phyloP scores from a whole-genome alignment of 1,140 invertebrate genomes.

The Cheumatopsyche charites region DNA sequence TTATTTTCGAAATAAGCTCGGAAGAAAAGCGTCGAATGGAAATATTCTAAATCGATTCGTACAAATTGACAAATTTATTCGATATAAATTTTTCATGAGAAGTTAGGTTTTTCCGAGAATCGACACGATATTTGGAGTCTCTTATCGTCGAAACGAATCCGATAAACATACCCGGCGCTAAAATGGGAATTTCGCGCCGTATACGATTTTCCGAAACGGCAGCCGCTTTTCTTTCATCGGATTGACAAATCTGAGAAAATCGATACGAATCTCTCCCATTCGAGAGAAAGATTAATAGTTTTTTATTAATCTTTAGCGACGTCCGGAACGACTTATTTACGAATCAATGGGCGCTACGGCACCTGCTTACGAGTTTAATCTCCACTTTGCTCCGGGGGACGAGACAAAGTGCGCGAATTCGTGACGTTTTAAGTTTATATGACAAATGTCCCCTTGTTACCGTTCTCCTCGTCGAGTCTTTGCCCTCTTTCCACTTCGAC shows the following conservation, averaged over 20 bases:
- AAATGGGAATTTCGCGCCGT: background rate
- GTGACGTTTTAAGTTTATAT: conserved; percentile 35
- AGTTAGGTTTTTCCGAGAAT: background rate
- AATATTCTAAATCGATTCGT: background rate
- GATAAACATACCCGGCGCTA: background rate
- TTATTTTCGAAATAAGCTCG: background rate
- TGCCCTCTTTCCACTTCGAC: background rate
- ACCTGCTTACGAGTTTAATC: conserved; percentile 24
- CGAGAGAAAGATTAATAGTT: no score
- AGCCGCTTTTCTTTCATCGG: no score
- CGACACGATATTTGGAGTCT: background rate
- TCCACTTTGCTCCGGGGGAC: conserved; percentile 21
- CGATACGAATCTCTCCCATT: no score
- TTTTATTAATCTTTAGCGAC: conserved; percentile 5
- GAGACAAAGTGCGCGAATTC: conserved; percentile 20
- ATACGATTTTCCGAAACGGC: no score
- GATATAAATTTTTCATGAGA: conserved; percentile 23
- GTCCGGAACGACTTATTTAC: background rate
- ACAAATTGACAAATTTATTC: conserved; percentile 28
- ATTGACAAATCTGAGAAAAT: no score
- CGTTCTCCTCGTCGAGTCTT: background rate
- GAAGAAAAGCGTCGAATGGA: background rate
- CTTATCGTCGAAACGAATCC: conserved; percentile 12
- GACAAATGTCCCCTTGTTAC: conserved; percentile 34
- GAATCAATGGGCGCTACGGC: conserved; percentile 11